phyloP scores from a whole-genome alignment of 1,140 invertebrate species.

The Cyclargus thomasi region DNA sequence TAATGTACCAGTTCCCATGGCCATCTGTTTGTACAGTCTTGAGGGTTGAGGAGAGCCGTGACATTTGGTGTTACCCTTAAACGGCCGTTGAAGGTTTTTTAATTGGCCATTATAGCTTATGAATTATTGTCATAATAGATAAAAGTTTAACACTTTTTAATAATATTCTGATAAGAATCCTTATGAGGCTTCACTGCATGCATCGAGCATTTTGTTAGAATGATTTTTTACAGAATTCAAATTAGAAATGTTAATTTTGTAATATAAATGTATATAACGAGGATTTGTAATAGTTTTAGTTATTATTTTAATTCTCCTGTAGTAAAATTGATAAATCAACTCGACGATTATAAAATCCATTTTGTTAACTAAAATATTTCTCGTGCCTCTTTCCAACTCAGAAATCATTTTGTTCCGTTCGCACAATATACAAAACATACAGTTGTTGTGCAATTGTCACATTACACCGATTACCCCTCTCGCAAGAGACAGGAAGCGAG shows the following conservation, averaged over 20 bases:
- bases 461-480: background rate
- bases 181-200: background rate
- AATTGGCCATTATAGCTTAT: conserved; percentile 22
- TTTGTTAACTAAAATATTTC: too few relatives aligned
- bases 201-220: too few relatives aligned
- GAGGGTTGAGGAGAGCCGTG: conserved; percentile 31
- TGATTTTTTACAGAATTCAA: too few relatives aligned
- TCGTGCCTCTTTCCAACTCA: too few relatives aligned
- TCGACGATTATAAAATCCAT: too few relatives aligned
- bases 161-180: background rate
- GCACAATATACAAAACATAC: too few relatives aligned
- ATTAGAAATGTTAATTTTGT: too few relatives aligned
- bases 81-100: conserved; percentile 30
- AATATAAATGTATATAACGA: too few relatives aligned
- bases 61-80: conserved; percentile 35
- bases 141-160: conserved; percentile 14
- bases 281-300: too few relatives aligned
- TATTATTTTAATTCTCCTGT: too few relatives aligned
- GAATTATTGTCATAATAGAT: conserved; percentile 14
- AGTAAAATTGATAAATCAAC: too few relatives aligned
- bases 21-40: conserved; percentile 35
- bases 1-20: conserved; percentile 27
- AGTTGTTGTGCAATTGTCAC: background rate
- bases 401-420: too few relatives aligned
- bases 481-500: background rate